phyloP scores from a whole-genome alignment of 1,140 invertebrate genomes.

The Aphaenogaster ashmeadi region DNA sequence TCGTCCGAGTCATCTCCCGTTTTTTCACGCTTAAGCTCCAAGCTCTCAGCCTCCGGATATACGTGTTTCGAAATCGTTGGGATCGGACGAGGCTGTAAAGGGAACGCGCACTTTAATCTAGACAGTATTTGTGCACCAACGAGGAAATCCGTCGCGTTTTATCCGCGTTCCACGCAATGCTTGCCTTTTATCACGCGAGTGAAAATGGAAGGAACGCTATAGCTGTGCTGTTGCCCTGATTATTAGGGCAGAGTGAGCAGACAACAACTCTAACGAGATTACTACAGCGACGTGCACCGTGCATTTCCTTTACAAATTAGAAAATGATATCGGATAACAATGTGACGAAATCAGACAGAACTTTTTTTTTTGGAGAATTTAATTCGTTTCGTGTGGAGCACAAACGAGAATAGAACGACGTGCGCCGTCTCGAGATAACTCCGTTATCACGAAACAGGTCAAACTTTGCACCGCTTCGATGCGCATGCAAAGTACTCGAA shows the following conservation, averaged over 20 bases:
- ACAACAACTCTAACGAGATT: slow-evolving; percentile 15
- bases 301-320: not conserved
- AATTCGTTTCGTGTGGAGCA: not conserved
- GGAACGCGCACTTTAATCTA: slow-evolving; percentile 11
- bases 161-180: not conserved
- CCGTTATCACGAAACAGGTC: slow-evolving; percentile 5
- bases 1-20: not conserved
- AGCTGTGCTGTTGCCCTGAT: not conserved
- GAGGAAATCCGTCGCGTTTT: slow-evolving; percentile 7
- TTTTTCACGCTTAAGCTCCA: not conserved
- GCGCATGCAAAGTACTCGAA: not conserved
- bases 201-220: not conserved
- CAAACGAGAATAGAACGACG: not conserved
- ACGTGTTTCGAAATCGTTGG: not conserved
- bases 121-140: not conserved
- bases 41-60: not conserved
- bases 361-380: not conserved
- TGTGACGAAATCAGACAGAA: not conserved
- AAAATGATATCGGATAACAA: not conserved
- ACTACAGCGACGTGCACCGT: too few relatives aligned
- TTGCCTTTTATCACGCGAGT: slow-evolving; percentile 22
- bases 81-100: not conserved
- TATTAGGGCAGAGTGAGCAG: not conserved
- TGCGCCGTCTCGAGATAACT: not conserved
- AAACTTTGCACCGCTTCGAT: not conserved